Evolutionary conservation across 2,888 invertebrate species (phyloP).

Genomic region (Lithosia quadra): DNA sequence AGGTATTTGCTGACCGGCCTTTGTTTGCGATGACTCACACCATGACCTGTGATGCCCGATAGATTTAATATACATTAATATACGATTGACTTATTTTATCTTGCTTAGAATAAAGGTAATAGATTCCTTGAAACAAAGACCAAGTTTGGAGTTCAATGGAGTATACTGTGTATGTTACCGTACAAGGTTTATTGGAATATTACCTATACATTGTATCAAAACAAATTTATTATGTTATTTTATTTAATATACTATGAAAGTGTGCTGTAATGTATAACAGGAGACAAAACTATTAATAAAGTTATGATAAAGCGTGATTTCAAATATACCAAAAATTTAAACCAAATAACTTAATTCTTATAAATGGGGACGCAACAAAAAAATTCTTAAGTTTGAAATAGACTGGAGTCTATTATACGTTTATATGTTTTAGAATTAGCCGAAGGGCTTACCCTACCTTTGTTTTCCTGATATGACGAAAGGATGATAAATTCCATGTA

Average conservation of each 20-base stretch:
- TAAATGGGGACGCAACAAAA: neutral
- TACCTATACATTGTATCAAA: too few relatives aligned
- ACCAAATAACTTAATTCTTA: too few relatives aligned
- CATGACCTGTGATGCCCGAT: conserved; percentile 30
- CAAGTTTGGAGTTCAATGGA: too few relatives aligned
- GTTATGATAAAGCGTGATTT: too few relatives aligned
- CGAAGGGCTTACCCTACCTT: neutral
- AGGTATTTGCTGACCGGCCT: conserved; percentile 12
- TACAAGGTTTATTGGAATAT: too few relatives aligned
- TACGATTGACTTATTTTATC: conserved; percentile 20
- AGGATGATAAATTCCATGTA: neutral
- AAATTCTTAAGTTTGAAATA: neutral
- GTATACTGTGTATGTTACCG: too few relatives aligned
- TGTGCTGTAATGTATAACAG: too few relatives aligned
- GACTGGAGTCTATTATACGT: neutral
- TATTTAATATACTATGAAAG: too few relatives aligned
- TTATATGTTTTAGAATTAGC: neutral
- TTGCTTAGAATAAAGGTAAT: neutral
- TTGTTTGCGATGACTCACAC: conserved; percentile 45
- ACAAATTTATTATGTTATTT: too few relatives aligned
- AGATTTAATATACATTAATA: conserved; percentile 28
- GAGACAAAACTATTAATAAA: too few relatives aligned
- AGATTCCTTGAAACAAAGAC: too few relatives aligned
- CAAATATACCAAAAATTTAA: too few relatives aligned
- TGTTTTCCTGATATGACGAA: conserved; percentile 3